Base-by-base conservation (phyloP, 2,113 vertebrate species). In the Sisor rabdophorus region DNA sequence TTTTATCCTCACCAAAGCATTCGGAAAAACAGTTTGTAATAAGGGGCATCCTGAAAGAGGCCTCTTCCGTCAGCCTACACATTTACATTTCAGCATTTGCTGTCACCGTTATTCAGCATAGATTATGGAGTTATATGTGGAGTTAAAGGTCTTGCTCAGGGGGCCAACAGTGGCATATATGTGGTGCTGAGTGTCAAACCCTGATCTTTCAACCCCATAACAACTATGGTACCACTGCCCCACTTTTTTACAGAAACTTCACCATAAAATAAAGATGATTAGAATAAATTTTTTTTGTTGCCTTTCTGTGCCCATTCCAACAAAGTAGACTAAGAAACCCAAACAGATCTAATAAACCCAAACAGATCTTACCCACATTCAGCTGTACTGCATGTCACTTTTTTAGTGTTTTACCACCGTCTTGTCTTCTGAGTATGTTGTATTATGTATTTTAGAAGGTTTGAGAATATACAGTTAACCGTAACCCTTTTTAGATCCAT, bases 391-490 rank as follows among this genome's bases (percentile, higher is more conserved):
- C 20, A 19, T 26, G 60, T 36, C 22, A 28, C 7, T 40, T 65
- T 82, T 58, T 75, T 73, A 84, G 82, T 79, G 81, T 81, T 79
- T 80, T 28, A 68, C 73, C n/a, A 76, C 74, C 83, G 82, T 85
- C 73, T 88, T 76, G 86, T 91, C 89, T 92, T 91, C 91, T 88
- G 80, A 92, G 92, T 92, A 90, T 87, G 88, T 47, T 93, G 90
- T 84, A 89, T 84, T 85, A 83, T 87, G 63, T 73, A 76, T 89
- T 92, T 91, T 89, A 89, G 85, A 89, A 90, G 87, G 73, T 87
- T 87, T 83, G 83, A 84, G 84, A 87, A 84, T 84, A 82, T 79
- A 82, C 85, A 87, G 79, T 85, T 84, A 86, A 87, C 76, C 86
- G 88, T 87, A 87, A 84, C 85, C 87, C 77, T 81, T 73, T 86